phyloP scores from a whole-genome alignment of 2,113 vertebrate species.

The Archocentrus centrarchus region DNA sequence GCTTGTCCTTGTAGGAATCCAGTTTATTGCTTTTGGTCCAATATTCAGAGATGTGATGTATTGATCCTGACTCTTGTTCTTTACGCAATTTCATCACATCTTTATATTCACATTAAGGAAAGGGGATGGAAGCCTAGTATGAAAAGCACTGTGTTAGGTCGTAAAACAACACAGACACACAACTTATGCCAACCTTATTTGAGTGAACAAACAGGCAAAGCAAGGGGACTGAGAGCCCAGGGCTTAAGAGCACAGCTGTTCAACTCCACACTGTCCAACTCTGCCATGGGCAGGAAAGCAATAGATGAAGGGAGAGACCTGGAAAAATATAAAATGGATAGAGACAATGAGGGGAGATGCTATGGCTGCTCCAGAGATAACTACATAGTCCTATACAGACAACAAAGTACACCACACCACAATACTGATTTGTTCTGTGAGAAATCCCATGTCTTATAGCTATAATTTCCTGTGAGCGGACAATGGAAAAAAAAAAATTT shows the following conservation, averaged over 20 bases:
- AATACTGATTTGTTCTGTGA: conserved; percentile 13
- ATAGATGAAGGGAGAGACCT: conserved; percentile 36
- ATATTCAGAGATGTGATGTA: background rate
- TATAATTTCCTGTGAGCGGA: conserved; percentile 2
- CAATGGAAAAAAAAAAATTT: background rate
- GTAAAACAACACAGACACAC: conserved; percentile 30
- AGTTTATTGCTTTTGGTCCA: background rate
- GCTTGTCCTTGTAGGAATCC: conserved; percentile 1
- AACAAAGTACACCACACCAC: background rate
- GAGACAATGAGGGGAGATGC: conserved; percentile 1
- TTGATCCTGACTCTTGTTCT: background rate
- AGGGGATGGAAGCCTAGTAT: background rate
- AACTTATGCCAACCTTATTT: conserved; percentile 46
- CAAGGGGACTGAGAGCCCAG: conserved; percentile 21
- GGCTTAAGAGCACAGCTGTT: conserved; percentile 65
- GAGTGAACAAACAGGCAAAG: conserved; percentile 44
- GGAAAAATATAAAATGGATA: conserved; percentile 12
- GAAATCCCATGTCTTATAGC: conserved; percentile 5
- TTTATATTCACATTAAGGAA: background rate
- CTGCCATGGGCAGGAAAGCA: conserved; percentile 12
- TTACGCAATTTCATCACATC: background rate
- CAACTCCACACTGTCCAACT: conserved; percentile 36
- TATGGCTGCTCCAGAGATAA: background rate
- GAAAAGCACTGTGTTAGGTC: background rate
- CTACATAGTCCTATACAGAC: background rate